These are phyloP conservation scores for Myotis yumanensis DNA, from an alignment of 2,113 vertebrate species.

Conservation along the genomic window DNA sequence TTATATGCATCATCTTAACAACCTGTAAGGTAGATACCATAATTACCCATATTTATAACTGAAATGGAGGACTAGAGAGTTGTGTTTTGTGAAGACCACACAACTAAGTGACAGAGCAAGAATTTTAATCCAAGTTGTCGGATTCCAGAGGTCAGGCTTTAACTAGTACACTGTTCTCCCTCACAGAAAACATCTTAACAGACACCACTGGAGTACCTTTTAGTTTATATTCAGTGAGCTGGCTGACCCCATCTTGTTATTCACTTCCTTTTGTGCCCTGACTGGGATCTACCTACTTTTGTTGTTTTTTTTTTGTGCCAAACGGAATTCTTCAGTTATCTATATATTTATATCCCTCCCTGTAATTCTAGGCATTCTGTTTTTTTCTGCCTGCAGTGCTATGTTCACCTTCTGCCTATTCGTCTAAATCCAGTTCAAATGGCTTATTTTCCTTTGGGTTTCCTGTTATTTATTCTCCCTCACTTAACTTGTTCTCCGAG, in stretches of 20 bases:
- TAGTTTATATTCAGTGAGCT: not conserved
- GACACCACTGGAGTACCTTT: not conserved
- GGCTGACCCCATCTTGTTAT: not conserved
- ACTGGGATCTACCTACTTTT: not conserved
- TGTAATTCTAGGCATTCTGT: not conserved
- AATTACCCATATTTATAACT: not conserved
- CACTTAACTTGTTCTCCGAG: not conserved
- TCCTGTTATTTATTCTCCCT: not conserved
- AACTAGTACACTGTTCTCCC: not conserved
- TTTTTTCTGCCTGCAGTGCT: not conserved
- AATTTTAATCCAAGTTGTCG: slow-evolving; percentile 11
- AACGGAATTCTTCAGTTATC: slow-evolving; percentile 17
- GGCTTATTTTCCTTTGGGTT: not conserved
- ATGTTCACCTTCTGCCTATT: not conserved
- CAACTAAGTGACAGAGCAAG: not conserved
- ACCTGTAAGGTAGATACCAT: not conserved
- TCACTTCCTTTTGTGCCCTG: not conserved
- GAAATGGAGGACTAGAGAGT: not conserved
- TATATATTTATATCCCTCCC: not conserved
- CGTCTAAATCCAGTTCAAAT: not conserved
- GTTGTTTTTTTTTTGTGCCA: not conserved
- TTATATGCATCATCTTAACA: slow-evolving; percentile 4
- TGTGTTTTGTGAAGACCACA: not conserved
- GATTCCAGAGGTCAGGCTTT: not conserved
- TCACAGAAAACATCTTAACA: not conserved